Base-by-base conservation (phyloP, 2,113 vertebrate genomes). In the Centropristis striata region DNA sequence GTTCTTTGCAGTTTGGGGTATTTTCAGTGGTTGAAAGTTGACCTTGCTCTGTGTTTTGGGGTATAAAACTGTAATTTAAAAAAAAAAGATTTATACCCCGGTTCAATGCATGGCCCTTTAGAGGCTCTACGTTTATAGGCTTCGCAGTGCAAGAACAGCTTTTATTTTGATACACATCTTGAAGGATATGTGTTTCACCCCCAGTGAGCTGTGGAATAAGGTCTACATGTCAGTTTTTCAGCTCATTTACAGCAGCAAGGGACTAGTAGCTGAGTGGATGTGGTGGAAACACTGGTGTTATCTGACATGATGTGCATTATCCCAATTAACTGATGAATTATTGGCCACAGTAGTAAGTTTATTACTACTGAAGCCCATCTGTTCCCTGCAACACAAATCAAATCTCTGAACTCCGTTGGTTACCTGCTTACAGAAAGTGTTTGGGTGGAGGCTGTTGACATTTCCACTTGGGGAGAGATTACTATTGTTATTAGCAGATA, bases 1-100 rank as follows among this genome's bases (percentile, higher is more conserved):
- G 44, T 36, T 20, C 41, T 63, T 53, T 57, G 53, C 55, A 46
- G 13, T 77, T 73, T 53, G 16, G 44, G 53, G 4, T 23, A 0
- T 83, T 76, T 64, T 15, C 49, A 47, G 4, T 58, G n/a, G 15
- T 49, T 72, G 9, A 25, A 27, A 20, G 4, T 32, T 16, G 39
- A 75, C 53, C 23, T 67, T 57, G 9, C 4, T 59, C 32, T 49
- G 46, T 25, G 54, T 61, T 42, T 14, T 59, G 14, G 13, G 13
- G 21, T 14, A 11, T 20, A 12, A 67, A 23, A 9, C 3, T 13
- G 2, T 50, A 5, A 18, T 20, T 64, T 47, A 6, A 41, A 8
- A 18, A n/a, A n/a, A n/a, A n/a, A n/a, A n/a, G n/a, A 28, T 64
- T 47, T 9, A 44, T 23, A 10, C 18, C 2, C 42, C 8, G 2